Conservation (phyloP, 2,888 invertebrate species). For the Bruchidius siliquastri region DNA sequence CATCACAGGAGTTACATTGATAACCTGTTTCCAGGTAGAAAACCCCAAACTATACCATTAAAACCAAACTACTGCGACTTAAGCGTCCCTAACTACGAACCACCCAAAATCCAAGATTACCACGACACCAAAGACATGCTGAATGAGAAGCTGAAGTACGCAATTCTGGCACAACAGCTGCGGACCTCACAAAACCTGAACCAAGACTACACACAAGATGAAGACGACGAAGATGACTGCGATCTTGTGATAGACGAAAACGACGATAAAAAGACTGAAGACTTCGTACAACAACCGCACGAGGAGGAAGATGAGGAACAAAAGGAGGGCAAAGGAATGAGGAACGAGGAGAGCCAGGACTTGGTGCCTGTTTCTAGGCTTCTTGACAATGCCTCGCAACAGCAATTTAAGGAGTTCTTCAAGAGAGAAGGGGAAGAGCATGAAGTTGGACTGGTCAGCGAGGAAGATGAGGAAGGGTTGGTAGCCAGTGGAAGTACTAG, state of each 20-base stretch:
- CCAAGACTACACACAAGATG: conserved; percentile 45
- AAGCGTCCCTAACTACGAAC: conserved; percentile 39
- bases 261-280: conserved; percentile 30
- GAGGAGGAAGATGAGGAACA: conserved; percentile 28
- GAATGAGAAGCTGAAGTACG: conserved; percentile 68
- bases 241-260: conserved; percentile 67
- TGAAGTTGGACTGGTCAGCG: conserved; percentile 46
- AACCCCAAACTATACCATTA: conserved; percentile 39
- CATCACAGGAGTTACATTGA: no score
- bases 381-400: conserved; percentile 66
- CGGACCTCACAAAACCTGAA: conserved; percentile 35
- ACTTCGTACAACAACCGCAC: conserved; percentile 17
- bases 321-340: conserved; percentile 31
- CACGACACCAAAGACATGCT: conserved; percentile 44
- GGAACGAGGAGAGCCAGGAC: conserved; percentile 56
- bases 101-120: conserved; percentile 34
- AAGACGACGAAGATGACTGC: conserved; percentile 59
- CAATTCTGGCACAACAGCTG: conserved; percentile 73
- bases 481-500: conserved; percentile 74
- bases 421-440: conserved; percentile 51
- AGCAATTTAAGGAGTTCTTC: conserved; percentile 63
- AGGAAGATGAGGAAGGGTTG: conserved; percentile 75
- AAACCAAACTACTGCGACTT: conserved; percentile 37
- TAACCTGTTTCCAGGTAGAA: conserved; percentile 46
- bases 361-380: conserved; percentile 74